Evolutionary conservation across 2,797 vertebrate species (phyloP), one percentile per base, ranked within the genome.

Genomic region (Sebastes glaucus): DNA sequence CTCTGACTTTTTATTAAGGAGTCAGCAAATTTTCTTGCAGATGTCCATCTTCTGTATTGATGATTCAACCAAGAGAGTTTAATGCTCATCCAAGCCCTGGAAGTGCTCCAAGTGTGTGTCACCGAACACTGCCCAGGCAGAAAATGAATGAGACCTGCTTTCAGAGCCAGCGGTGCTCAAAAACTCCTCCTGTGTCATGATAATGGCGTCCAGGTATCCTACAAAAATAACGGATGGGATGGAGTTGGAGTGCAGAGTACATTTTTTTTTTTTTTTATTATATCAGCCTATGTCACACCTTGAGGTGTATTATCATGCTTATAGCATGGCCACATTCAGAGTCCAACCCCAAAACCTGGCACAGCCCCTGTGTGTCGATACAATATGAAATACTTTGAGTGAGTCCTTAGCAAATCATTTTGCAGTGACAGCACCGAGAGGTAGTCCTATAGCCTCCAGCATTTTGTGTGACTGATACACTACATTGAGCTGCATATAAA

Each of bases 401-500:
- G 52, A 62, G 18, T 61, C 61, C 28, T 52, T 11, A 23, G 60
- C 42, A 33, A 78, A 74, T 71, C 9, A 61, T 78, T 71, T 2
- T 55, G 27, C 77, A 65, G 3, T 59, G 49, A 69, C 35, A 57
- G 56, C 30, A 56, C 57, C 30, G 27, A 55, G 25, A 66, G 7
- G 7, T 7, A 28, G 9, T 7, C 2, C 0, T 23, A 28, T 13
- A 60, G 66, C 55, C 63, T 55, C 56, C 3, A 55, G 76, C 62
- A 64, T 80, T 64, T 46, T 71, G 42, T 42, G 28, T 49, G 64
- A 77, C 66, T 57, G 72, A 69, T 77, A 63, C 60, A 75, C 55
- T 70, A 77, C 77, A 82, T 22, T 78, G 18, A 75, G 71, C 56
- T 61, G 62, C 22, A 65, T 71, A 87, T 82, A 85, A 84, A 88